These are phyloP conservation scores for Zosterops lateralis DNA, from an alignment of 2,113 vertebrate genomes.

Conservation along the genomic window DNA sequence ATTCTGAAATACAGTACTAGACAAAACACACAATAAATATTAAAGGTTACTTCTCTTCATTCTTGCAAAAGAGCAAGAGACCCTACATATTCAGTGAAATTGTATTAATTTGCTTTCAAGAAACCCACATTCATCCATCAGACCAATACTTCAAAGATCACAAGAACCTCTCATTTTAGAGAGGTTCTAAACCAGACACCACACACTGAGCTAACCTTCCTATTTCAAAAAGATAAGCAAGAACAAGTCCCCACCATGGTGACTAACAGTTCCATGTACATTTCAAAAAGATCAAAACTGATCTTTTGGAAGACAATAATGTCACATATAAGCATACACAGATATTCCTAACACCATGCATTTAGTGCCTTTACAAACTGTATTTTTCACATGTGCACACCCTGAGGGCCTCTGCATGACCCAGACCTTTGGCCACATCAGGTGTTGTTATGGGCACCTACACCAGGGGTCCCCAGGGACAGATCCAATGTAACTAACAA, in stretches of 20 bases:
- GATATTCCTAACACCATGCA: not conserved
- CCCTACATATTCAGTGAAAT: not conserved
- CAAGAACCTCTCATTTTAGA: not conserved
- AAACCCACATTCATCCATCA: not conserved
- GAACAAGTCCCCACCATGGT: not conserved
- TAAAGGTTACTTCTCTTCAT: not conserved
- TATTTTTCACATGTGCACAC: not conserved
- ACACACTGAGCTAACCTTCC: not conserved
- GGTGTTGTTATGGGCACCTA: not conserved
- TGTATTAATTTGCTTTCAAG: not conserved
- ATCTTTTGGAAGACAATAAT: not conserved
- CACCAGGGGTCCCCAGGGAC: not conserved
- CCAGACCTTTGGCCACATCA: not conserved
- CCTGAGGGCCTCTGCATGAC: not conserved
- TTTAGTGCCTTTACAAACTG: not conserved
- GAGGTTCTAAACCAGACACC: not conserved
- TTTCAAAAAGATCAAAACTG: not conserved
- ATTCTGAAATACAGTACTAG: not conserved
- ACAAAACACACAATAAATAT: not conserved
- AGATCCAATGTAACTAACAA: not conserved
- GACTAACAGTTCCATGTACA: not conserved
- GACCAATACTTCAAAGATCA: not conserved
- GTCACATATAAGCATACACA: rapidly evolving
- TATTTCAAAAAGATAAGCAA: not conserved
- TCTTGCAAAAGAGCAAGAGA: not conserved